Percentiles rank a stretch among this genome's conserved stretches.
Conservation (phyloP, 2,797 vertebrate species). For the Microchirus variegatus region DNA sequence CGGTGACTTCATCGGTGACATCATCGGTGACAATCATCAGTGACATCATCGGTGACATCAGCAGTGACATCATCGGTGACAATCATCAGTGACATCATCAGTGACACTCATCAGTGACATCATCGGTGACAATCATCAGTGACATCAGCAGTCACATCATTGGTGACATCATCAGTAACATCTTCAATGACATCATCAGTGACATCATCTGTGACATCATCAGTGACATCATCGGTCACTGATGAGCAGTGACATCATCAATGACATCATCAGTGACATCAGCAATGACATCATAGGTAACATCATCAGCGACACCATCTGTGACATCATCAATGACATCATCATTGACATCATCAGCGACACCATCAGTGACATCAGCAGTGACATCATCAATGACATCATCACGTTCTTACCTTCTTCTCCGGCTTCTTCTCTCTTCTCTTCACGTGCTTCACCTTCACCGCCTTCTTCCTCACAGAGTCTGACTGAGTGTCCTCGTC, state of each 20-base stretch:
- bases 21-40: too few species aligned
- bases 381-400: background rate
- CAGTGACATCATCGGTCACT: conserved; percentile 29
- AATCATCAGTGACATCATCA: too few species aligned
- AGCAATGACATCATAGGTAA: background rate
- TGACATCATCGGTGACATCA: conserved; percentile 17
- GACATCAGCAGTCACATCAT: conserved; percentile 24
- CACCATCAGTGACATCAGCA: too few species aligned
- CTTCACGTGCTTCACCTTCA: conserved; percentile 94
- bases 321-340: conserved; percentile 14
- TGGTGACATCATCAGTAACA: too few species aligned
- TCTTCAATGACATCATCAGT: conserved; percentile 3
- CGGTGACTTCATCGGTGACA: too few species aligned
- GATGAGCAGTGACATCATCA: conserved; percentile 16
- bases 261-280: too few species aligned
- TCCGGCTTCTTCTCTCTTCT: conserved; percentile 89
- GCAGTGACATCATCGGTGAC: conserved; percentile 13
- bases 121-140: too few species aligned
- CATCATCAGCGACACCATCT: too few species aligned
- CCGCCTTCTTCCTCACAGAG: conserved; percentile 86
- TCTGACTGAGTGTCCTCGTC: conserved; percentile 86
- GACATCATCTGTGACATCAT: background rate
- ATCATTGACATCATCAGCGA: conserved; percentile 13
- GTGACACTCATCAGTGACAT: background rate
- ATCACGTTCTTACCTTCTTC: conserved; percentile 83